Evolutionary conservation across 2,797 vertebrate species (phyloP).

Genomic region (Myripristis murdjan): DNA sequence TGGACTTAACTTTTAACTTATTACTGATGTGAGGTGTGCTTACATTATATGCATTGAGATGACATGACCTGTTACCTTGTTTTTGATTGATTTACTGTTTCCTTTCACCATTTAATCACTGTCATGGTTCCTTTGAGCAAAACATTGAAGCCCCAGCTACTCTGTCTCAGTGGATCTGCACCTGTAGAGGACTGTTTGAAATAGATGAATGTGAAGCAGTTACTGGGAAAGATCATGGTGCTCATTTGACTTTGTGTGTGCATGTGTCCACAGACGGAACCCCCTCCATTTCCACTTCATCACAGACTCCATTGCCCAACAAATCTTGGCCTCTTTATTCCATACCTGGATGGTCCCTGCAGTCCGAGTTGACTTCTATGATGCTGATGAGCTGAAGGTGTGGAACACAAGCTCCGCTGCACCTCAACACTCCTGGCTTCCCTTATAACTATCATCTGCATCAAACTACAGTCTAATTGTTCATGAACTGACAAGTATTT

Average conservation of each 20-base stretch:
- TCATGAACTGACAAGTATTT: not conserved
- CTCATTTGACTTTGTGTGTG: conserved; percentile 9
- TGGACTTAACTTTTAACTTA: too few relatives aligned
- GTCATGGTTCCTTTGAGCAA: too few relatives aligned
- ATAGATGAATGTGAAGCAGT: not conserved
- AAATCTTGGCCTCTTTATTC: conserved; percentile 96
- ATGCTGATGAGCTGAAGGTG: conserved; percentile 98
- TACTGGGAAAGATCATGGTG: too few relatives aligned
- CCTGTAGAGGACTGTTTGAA: not conserved
- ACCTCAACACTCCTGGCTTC: not conserved
- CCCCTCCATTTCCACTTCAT: conserved; percentile 99
- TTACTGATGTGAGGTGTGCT: too few relatives aligned
- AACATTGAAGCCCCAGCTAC: too few relatives aligned
- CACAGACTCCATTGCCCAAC: conserved; percentile 95
- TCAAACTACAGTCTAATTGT: not conserved
- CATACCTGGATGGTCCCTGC: conserved; percentile 99
- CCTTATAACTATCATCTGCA: not conserved
- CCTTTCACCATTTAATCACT: too few relatives aligned
- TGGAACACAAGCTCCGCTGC: not conserved
- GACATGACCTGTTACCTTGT: too few relatives aligned
- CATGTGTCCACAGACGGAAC: conserved; percentile 89
- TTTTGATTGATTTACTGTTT: too few relatives aligned
- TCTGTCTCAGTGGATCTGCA: too few relatives aligned
- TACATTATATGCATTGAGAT: too few relatives aligned
- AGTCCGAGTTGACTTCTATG: conserved; percentile 96